These are phyloP conservation scores for Channallabes apus DNA, from an alignment of 2,797 vertebrate genomes.

Conservation along the genomic window DNA sequence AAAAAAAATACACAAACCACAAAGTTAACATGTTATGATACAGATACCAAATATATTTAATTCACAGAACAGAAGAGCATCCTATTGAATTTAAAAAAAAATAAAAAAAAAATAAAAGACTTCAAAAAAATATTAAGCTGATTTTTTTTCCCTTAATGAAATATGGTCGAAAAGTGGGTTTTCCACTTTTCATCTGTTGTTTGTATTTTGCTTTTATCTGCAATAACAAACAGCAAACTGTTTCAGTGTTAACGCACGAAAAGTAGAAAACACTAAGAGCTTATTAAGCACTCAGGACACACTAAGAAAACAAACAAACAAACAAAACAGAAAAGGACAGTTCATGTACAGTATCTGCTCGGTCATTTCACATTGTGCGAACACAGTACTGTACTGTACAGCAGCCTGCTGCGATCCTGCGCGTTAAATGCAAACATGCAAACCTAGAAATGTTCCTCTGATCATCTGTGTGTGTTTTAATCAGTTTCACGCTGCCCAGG, in stretches of 20 bases:
- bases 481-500: background rate
- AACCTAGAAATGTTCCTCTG: background rate
- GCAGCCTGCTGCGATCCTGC: background rate
- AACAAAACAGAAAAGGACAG: background rate
- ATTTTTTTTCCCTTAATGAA: background rate
- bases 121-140: background rate
- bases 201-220: too few relatives aligned
- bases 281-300: background rate
- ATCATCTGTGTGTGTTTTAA: background rate
- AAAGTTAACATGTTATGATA: background rate
- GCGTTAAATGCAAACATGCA: background rate
- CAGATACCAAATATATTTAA: constrained; percentile 4
- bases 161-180: background rate
- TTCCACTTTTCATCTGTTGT: background rate
- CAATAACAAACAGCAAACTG: background rate
- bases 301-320: background rate
- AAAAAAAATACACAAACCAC: background rate
- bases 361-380: background rate
- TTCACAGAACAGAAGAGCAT: background rate
- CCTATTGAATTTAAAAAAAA: background rate
- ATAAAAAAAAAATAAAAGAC: background rate
- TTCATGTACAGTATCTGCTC: background rate
- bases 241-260: background rate
- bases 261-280: background rate
- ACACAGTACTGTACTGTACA: too few relatives aligned